Conservation (phyloP, 2,888 invertebrate genomes). For the Chrysolina oricalcia region DNA sequence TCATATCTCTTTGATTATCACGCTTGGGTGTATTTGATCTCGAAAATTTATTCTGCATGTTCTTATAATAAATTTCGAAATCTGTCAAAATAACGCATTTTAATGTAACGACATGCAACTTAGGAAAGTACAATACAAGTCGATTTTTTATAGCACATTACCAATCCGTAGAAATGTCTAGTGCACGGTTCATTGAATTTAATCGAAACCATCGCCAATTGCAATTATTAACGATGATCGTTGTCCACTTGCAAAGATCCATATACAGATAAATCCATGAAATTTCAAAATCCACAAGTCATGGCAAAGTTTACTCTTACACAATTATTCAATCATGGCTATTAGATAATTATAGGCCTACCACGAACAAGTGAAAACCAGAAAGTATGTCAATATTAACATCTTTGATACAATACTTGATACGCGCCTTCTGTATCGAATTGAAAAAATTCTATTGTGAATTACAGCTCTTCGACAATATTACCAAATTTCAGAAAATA, state of each 20-base stretch:
- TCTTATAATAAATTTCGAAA: too few species aligned
- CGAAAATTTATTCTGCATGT: too few species aligned
- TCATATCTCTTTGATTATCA: too few species aligned
- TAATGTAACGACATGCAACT: not conserved
- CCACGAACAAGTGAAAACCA: slow-evolving; percentile 33
- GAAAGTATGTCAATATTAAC: slow-evolving; percentile 44
- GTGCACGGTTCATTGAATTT: not conserved
- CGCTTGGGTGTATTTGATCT: too few species aligned
- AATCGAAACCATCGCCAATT: slow-evolving; percentile 8
- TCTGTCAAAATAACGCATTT: too few species aligned
- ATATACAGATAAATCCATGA: slow-evolving; percentile 20
- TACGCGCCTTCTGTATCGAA: slow-evolving; percentile 12
- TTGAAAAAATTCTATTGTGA: slow-evolving; percentile 1
- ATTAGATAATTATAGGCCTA: slow-evolving; percentile 34
- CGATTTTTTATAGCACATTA: not conserved
- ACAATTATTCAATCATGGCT: slow-evolving; percentile 10
- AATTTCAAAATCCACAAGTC: slow-evolving; percentile 13
- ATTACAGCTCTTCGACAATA: slow-evolving; percentile 1
- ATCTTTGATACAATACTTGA: slow-evolving; percentile 21
- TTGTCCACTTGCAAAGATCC: slow-evolving; percentile 17
- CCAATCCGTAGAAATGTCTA: not conserved
- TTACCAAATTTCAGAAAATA: slow-evolving; percentile 19
- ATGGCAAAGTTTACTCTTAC: not conserved
- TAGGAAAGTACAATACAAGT: not conserved
- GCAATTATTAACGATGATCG: slow-evolving; percentile 9